Base-by-base conservation (phyloP, 2,888 invertebrate genomes). In the Erebia aethiops region DNA sequence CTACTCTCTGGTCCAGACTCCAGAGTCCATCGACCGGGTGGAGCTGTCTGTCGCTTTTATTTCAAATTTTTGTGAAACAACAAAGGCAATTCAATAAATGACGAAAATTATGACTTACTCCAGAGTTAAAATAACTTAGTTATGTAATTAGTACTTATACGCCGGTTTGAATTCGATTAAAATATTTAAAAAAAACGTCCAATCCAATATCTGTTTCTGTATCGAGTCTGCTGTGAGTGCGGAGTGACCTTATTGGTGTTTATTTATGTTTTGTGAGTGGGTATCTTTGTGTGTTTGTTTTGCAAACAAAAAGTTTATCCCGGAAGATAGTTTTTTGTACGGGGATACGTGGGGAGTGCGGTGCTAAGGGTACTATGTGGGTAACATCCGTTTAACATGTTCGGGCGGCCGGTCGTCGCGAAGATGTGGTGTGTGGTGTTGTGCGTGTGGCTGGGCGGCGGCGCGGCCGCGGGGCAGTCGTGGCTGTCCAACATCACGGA, bases 401-500 rank as follows among this genome's bases (percentile, higher is more conserved):
- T 26, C 68, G 62, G 43, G 62, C 63, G 21, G n/a, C 16, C 14
- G 8, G 67, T 79, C 77, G 78, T 80, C 77, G 75, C 73, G 67
- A 73, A 75, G 72, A 82, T 85, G 82, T 75, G 84, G 84, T 78
- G 76, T 77, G 73, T 77, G 77, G 74, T 77, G 77, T 61, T 80
- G 75, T 72, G 74, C 75, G 75, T 77, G 74, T 54, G 67, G 71
- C 52, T 74, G 76, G 76, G 74, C 76, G 81, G 78, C 71, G 78
- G 77, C 77, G 79, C 74, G 78, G 81, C 75, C 57, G 76, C 74
- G 79, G 80, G 72, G 79, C 84, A 89, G 69, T 79, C 82, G 56
- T 93, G 94, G 81, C 87, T 94, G 74, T 90, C 89, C 77, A 92
- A 91, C 81, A 94, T 95, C 79, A 94, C 95, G 81, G 91, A 90